Conservation (phyloP, 2,113 vertebrate genomes). For the Protobothrops flavoviridis region DNA sequence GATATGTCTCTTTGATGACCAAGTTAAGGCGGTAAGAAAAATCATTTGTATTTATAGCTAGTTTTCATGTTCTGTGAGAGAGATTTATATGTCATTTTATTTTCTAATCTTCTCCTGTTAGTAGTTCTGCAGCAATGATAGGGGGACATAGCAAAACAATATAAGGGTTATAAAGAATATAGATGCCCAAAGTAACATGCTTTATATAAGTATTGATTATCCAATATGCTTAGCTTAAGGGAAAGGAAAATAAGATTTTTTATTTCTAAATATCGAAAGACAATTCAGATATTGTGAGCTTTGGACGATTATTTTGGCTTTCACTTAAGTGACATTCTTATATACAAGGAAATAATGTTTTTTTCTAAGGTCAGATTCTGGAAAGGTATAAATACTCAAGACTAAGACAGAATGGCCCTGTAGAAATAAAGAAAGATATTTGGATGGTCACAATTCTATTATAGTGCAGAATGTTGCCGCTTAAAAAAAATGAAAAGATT, state of each 20-base stretch:
- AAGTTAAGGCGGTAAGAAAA: not conserved
- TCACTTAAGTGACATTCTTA: slow-evolving; percentile 18
- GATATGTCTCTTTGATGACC: not conserved
- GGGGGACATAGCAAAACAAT: not conserved
- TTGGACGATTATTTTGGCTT: slow-evolving; percentile 37
- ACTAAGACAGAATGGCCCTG: not conserved
- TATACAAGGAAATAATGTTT: slow-evolving; percentile 15
- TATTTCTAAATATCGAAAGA: slow-evolving; percentile 17
- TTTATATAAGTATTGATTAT: slow-evolving; percentile 32
- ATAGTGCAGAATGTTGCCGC: not conserved
- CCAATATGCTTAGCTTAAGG: slow-evolving; percentile 18
- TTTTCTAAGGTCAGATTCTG: slow-evolving; percentile 8
- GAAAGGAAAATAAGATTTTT: not conserved
- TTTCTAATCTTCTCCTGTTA: not conserved
- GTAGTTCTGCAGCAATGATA: not conserved
- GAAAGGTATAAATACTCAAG: slow-evolving; percentile 12
- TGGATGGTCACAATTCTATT: not conserved
- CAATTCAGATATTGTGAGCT: not conserved
- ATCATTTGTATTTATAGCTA: not conserved
- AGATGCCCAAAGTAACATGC: not conserved
- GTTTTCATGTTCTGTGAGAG: not conserved
- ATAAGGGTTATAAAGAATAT: not conserved
- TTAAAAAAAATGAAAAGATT: not conserved
- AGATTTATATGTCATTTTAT: slow-evolving; percentile 9
- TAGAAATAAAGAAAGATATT: not conserved